Base-by-base conservation (phyloP, 2,113 vertebrate genomes). In the Smithornis capensis region DNA sequence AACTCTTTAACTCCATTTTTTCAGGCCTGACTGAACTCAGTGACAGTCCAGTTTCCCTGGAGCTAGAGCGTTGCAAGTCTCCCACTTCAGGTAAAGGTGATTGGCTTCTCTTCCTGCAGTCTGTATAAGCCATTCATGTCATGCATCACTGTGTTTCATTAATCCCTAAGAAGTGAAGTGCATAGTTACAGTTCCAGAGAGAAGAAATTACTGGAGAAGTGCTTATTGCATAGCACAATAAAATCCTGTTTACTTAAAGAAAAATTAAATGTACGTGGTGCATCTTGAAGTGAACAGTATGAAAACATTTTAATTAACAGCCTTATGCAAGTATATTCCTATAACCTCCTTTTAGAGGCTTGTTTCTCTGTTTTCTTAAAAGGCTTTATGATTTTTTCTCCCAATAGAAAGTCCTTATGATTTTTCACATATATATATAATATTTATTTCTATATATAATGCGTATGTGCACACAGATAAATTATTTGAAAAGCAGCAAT, bases 61-160 rank as follows among this genome's bases (percentile, higher is more conserved):
- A 99, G 97, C 98, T 99, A 95, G 99, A 99, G 92, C 98, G 98
- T 93, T 99, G 99, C 99, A 99, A 99, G 96, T 99, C 99, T 50
- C 99, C 99, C 92, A 99, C 99, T 90, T 99, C 99, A 99, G 99
- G 99, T 99, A 99, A 98, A 96, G 89, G 89, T 91, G 68, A 94
- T 16, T 93, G 78, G 90, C 91, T 93, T 94, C 94, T 97, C 60
- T 95, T 92, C 79, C 96, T 87, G 75, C 95, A 96, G 85, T 89
- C 96, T 86, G 70, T 88, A 94, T 67, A 80, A 93, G 87, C 92
- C 91, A 94, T 92, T 87, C 94, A 69, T 90, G 87, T 95, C 92
- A 87, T 94, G 63, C 88, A 64, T 90, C 95, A 29, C 75, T 94
- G 89, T 97, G 86, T 95, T 96, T 95, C 94, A 73, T 94, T 89